Evolutionary conservation across 2,888 invertebrate genomes (phyloP), one percentile per base, ranked within the genome.

Genomic region (Dichetophora obliterata): DNA sequence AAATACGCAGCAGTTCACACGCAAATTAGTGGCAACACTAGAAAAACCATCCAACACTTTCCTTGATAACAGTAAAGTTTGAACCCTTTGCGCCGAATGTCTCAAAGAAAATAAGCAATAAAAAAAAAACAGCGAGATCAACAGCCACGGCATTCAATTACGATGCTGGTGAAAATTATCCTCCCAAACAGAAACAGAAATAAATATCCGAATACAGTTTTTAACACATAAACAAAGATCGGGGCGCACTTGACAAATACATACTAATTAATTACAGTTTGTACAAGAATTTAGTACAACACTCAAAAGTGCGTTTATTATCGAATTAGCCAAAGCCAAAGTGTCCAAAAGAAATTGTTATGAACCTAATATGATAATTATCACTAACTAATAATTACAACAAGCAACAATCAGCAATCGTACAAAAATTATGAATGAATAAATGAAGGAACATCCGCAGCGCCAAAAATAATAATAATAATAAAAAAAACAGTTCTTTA

Each of bases 261-360:
- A 87, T 88, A 89, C 89, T 89, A 89, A 89, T 89, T 89, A 89
- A 89, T 89, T 88, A 88, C 85, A 87, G 88, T 89, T 89, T 89
- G 88, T 88, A 86, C 88, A 89, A 89, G 84, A 84, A 84, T 87
- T 87, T 87, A 87, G 87, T 87, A 84, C 80, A 81, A 82, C 81
- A 83, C 85, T 86, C 85, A 84, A 85, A 86, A 86, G 86, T 86
- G 86, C 86, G 85, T 85, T 84, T 81, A 85, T 84, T 83, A 82
- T 19, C 74, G 65, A 27, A 76, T 78, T 75, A 57, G 34, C 68
- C 27, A 63, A 61, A 75, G 52, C 57, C 65, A 31, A 27, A 63
- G 50, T 69, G 69, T 34, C 54, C 37, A 59, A 34, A 59, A 50
- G 57, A 54, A 75, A 65, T 75, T 61, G 61, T 70, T 76, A 77